A percentile compares a stretch with the other conserved stretches of the same genome.
phyloP scores from a whole-genome alignment of 2,797 vertebrate species.

The Trachurus trachurus region DNA sequence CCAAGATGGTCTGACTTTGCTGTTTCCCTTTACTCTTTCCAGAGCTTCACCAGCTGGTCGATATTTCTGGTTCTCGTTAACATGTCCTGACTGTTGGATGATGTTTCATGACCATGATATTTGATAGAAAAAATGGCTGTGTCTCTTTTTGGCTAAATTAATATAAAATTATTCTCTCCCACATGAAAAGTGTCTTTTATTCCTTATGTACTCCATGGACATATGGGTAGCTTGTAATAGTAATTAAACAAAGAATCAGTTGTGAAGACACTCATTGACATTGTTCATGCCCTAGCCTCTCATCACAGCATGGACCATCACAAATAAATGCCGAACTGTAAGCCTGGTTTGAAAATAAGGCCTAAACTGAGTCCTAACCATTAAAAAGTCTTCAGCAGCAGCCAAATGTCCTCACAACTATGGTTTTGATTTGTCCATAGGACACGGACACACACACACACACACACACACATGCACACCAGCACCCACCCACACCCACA shows the following conservation, averaged over 20 bases:
- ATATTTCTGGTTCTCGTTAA: background rate
- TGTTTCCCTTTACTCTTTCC: background rate
- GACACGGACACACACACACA: too few relatives aligned
- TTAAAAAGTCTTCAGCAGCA: too few relatives aligned
- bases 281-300: too few relatives aligned
- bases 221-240: background rate
- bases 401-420: background rate
- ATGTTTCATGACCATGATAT: background rate
- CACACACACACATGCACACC: too few relatives aligned
- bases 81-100: background rate
- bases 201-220: background rate
- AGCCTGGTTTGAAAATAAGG: background rate
- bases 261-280: too few relatives aligned
- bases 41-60: background rate
- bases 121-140: background rate
- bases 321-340: background rate
- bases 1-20: background rate
- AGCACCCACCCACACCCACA: background rate
- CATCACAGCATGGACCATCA: too few relatives aligned
- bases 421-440: background rate
- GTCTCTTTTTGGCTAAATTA: background rate
- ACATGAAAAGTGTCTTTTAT: slow-evolving; percentile 4
- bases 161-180: background rate
- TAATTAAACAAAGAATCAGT: background rate
- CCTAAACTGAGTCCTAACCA: too few relatives aligned